Percentiles rank a stretch among this genome's conserved stretches.
phyloP scores from a whole-genome alignment of 2,888 invertebrate genomes.

The Hylaea fasciaria region DNA sequence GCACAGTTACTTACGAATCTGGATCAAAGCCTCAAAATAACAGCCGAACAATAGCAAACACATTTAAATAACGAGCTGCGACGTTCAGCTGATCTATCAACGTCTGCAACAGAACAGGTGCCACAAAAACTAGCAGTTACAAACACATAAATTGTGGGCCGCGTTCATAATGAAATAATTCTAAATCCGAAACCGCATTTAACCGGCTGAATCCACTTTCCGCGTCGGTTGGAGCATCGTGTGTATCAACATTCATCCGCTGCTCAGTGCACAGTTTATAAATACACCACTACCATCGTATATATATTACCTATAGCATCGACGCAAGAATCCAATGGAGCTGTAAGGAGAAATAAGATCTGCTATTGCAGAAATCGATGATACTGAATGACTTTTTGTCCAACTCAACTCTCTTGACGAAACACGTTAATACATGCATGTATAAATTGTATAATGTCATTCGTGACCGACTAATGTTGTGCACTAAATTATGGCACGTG shows the following conservation, averaged over 20 bases:
- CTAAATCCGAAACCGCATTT: slow-evolving; percentile 21
- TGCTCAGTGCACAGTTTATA: slow-evolving; percentile 53
- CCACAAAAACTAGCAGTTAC: slow-evolving; percentile 15
- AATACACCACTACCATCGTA: slow-evolving; percentile 49
- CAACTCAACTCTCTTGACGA: too few species aligned
- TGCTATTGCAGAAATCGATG: slow-evolving; percentile 5
- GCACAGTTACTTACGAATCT: slow-evolving; percentile 18
- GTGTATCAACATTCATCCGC: slow-evolving; percentile 48
- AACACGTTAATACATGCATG: too few species aligned
- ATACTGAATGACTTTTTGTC: background rate
- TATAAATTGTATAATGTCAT: too few species aligned
- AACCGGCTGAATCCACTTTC: slow-evolving; percentile 47
- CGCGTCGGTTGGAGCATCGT: slow-evolving; percentile 42
- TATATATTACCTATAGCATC: slow-evolving; percentile 38
- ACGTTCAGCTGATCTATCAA: slow-evolving; percentile 15
- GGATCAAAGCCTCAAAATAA: slow-evolving; percentile 13
- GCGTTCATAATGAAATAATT: slow-evolving; percentile 22
- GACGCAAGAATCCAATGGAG: slow-evolving; percentile 43
- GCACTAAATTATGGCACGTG: too few species aligned
- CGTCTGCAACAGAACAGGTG: slow-evolving; percentile 21
- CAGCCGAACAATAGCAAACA: slow-evolving; percentile 17
- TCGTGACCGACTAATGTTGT: too few species aligned
- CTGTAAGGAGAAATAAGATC: slow-evolving; percentile 33
- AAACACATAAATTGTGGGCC: slow-evolving; percentile 21
- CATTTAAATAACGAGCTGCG: slow-evolving; percentile 18